Evolutionary conservation across 2,797 vertebrate genomes (phyloP), one percentile per base, ranked within the genome.

Genomic region (Platalea minor): DNA sequence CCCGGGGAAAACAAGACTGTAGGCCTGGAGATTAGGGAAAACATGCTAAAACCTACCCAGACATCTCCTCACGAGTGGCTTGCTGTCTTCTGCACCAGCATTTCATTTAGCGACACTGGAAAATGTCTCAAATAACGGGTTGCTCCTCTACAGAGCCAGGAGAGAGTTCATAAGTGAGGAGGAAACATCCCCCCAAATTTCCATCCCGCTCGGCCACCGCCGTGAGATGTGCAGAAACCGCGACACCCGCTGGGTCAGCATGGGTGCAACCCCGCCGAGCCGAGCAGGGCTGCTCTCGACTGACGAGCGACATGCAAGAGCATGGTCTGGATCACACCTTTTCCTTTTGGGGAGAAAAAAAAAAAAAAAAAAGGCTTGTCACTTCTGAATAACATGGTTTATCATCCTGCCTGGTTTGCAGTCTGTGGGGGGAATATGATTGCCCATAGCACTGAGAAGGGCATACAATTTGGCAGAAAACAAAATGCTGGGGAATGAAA

Each of bases 361-460:
- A 41, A 35, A 41, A 35, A 35, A 9, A 39, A 43, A 28, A 28
- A 46, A 26, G 15, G 4, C 26, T 5, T 8, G 0, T 31, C 28
- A 9, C 7, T 53, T 26, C 17, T 11, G 26, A 4, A 14, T 7
- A 1, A 5, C 0, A 6, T 3, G n/a, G 16, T 7, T 35, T 21
- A 1, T 20, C 0, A 0, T 1, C 43, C 82, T 75, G 69, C 68
- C 68, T 19, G 59, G 4, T 2, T 11, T 46, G 3, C 3, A 48
- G 10, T 17, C 35, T 13, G 51, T 0, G 0, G 1, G 4, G 59
- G 74, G 46, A 51, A 21, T 0, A 25, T 0, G 6, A 4, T 0
- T 7, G 16, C 56, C 46, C 24, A 0, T 0, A 13, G 85, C 92
- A 4, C 31, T 0, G 25, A 13, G 63, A 2, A 31, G 41, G 35